Evolutionary conservation across 1,140 invertebrate species (phyloP).

Genomic region (Sarcophaga bullata): DNA sequence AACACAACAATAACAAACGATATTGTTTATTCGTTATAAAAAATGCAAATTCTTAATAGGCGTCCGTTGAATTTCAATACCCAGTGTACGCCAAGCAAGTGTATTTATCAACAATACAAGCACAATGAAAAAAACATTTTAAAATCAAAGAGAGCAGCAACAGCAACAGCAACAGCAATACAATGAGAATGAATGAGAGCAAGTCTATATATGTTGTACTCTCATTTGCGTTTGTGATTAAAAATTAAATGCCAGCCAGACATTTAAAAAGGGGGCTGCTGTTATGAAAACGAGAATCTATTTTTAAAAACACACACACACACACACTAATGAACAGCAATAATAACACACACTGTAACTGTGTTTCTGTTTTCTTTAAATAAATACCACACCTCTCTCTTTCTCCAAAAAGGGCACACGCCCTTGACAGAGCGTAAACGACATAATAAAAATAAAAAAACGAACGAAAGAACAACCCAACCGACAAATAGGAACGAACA

Average conservation of each 20-base stretch:
- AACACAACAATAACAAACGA: neutral
- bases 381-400: conserved; percentile 17
- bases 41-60: conserved; percentile 35
- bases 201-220: too few relatives aligned
- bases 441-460: neutral
- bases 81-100: neutral
- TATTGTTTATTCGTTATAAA: conserved; percentile 34
- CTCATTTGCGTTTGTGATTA: neutral
- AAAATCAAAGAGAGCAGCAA: neutral
- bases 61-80: conserved; percentile 35
- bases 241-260: neutral
- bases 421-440: too few relatives aligned
- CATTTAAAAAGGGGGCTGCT: conserved; percentile 6
- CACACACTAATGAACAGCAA: too few relatives aligned
- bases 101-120: too few relatives aligned
- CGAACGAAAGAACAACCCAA: neutral
- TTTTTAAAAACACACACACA: too few relatives aligned
- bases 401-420: neutral
- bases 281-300: neutral
- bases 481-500: neutral
- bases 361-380: neutral
- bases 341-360: neutral
- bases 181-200: neutral
- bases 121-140: neutral
- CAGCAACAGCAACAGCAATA: neutral